These are phyloP conservation scores for Malurus melanocephalus DNA, from an alignment of 2,113 vertebrate genomes.

Conservation along the genomic window DNA sequence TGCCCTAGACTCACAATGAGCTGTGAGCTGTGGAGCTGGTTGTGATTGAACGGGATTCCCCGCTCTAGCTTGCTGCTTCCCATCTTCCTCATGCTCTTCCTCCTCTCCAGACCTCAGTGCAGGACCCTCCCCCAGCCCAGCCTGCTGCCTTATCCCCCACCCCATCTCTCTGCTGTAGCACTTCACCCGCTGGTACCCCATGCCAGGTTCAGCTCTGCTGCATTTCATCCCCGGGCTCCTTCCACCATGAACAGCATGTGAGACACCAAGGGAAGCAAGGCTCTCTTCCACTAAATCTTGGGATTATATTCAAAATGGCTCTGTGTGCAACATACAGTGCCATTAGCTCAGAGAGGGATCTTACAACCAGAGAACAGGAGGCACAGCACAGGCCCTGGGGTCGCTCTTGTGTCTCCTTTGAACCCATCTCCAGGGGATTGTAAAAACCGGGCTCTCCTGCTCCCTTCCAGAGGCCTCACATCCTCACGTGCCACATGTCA, in stretches of 20 bases:
- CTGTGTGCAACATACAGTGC: not conserved
- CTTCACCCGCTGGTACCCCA: not conserved
- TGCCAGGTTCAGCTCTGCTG: not conserved
- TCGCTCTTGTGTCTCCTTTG: not conserved
- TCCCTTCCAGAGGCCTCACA: not conserved
- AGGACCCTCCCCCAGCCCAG: not conserved
- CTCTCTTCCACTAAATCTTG: not conserved
- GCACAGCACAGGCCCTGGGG: not conserved
- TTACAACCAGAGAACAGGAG: not conserved
- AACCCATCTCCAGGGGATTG: not conserved
- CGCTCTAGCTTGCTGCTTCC: not conserved
- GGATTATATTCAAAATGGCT: not conserved
- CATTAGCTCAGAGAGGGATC: not conserved
- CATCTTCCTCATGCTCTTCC: not conserved
- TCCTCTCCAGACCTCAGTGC: not conserved
- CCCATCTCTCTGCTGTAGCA: fast-evolving
- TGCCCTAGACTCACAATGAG: not conserved
- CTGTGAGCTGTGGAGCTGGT: not conserved
- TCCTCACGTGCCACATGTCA: not conserved
- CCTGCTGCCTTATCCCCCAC: not conserved
- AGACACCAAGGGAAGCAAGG: not conserved
- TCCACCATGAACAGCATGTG: not conserved
- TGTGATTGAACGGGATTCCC: not conserved
- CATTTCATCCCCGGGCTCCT: not conserved
- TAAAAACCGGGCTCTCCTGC: not conserved